phyloP scores from a whole-genome alignment of 2,888 invertebrate genomes.

The Acanthococcus lagerstroemiae region DNA sequence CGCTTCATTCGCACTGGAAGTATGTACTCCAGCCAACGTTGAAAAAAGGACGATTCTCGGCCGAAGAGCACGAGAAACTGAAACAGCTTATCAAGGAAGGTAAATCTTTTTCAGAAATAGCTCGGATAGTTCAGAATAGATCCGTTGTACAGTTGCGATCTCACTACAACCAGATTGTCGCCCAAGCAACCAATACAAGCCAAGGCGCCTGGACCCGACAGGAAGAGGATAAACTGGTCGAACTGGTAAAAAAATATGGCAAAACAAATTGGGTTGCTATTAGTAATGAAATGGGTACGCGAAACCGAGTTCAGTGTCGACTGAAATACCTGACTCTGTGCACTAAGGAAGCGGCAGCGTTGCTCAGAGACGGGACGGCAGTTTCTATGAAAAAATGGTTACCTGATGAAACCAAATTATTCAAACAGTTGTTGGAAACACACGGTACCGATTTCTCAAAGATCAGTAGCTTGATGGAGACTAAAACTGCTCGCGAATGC shows the following conservation, averaged over 20 bases:
- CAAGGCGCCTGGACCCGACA: slow-evolving; percentile 10
- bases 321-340: neutral
- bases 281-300: slow-evolving; percentile 2
- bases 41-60: slow-evolving; percentile 24
- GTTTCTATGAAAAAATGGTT: no score
- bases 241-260: slow-evolving; percentile 11
- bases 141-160: slow-evolving; percentile 11
- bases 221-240: slow-evolving; percentile 1
- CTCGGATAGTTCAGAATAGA: neutral
- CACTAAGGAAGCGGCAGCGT: no score
- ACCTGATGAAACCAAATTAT: neutral
- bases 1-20: slow-evolving; percentile 8
- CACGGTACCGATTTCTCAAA: neutral
- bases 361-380: no score
- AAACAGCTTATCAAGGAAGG: neutral
- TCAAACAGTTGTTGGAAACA: neutral
- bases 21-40: slow-evolving; percentile 1
- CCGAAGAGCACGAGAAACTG: neutral
- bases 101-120: slow-evolving; percentile 10
- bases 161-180: neutral
- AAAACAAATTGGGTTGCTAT: slow-evolving; percentile 11
- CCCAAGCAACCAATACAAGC: neutral
- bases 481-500: neutral
- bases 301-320: slow-evolving; percentile 22
- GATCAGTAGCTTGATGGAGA: neutral